Base-by-base conservation (phyloP, 2,888 invertebrate genomes). In the Mimachlamys varia region DNA sequence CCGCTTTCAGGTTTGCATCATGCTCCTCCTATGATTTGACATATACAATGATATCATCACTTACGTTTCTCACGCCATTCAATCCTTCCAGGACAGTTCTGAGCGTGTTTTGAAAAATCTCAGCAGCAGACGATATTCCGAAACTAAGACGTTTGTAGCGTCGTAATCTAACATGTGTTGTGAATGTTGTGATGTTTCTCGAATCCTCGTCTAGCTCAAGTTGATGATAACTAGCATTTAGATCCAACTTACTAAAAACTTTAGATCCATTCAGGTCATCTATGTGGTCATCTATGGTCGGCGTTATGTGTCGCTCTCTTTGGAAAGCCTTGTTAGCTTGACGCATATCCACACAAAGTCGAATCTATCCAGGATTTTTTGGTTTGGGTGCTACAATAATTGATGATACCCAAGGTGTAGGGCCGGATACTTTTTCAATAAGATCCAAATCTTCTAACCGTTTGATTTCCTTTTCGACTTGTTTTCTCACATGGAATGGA, bases 351-450 rank as follows among this genome's bases (percentile, higher is more conserved):
- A 94, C 92, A 89, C 94, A 94, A 13, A 95, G 88, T n/a, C n/a
- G n/a, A n/a, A n/a, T n/a, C n/a, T n/a, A n/a, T n/a, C n/a, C n/a
- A n/a, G n/a, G n/a, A n/a, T 88, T 88, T 53, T 94, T 93, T 10
- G 90, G 90, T 90, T 94, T 93, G 2, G 94, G 94, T n/a, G 92
- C 94, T n/a, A 93, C 92, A 0, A 94, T 94, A 0, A 94, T 92
- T 10, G 93, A 94, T 33, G 93, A 50, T 12, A 95, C 94, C 94
- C 95, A 95, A 7, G 94, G 94, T n/a, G 94, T 94, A 22, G 93
- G 94, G 4, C 94, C 95, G 88, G 91, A 92, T 38, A 94, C 93
- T 62, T 89, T 90, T 88, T 95, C 95, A 33, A 95, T 95, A 37
- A 95, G 92, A 88, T 94, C 94, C n/a, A 92, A 87, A n/a, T 92